Evolutionary conservation across 2,797 vertebrate genomes (phyloP).

Genomic region (Erithacus rubecula): DNA sequence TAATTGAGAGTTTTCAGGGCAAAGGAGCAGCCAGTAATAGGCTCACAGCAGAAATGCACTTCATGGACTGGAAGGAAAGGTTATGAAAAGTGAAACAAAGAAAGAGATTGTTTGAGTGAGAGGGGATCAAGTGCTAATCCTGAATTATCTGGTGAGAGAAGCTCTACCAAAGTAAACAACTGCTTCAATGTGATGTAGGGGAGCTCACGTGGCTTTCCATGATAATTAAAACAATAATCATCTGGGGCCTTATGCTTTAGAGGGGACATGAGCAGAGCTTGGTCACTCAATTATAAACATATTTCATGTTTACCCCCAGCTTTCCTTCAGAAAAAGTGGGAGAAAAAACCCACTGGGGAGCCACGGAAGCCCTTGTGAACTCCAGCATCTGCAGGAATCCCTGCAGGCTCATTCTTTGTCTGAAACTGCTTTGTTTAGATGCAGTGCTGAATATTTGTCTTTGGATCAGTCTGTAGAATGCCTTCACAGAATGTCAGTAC

Average conservation of each 20-base stretch:
- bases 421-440: background rate
- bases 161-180: background rate
- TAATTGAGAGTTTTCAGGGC: background rate
- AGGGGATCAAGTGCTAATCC: background rate
- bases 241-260: background rate
- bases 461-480: background rate
- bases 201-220: background rate
- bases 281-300: background rate
- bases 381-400: background rate
- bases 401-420: background rate
- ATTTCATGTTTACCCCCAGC: background rate
- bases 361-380: background rate
- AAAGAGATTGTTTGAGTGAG: background rate
- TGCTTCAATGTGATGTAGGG: background rate
- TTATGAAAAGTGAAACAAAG: background rate
- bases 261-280: background rate
- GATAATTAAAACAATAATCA: background rate
- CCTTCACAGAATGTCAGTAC: background rate
- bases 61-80: background rate
- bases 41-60: background rate
- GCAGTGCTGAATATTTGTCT: background rate
- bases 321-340: background rate
- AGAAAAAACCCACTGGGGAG: background rate
- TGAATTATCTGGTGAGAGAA: background rate
- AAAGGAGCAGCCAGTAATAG: background rate